A percentile compares a stretch with the other conserved stretches of the same genome.
These are phyloP conservation scores for Cyprinodon diabolis DNA, from an alignment of 2,797 vertebrate genomes.

Conservation along the genomic window DNA sequence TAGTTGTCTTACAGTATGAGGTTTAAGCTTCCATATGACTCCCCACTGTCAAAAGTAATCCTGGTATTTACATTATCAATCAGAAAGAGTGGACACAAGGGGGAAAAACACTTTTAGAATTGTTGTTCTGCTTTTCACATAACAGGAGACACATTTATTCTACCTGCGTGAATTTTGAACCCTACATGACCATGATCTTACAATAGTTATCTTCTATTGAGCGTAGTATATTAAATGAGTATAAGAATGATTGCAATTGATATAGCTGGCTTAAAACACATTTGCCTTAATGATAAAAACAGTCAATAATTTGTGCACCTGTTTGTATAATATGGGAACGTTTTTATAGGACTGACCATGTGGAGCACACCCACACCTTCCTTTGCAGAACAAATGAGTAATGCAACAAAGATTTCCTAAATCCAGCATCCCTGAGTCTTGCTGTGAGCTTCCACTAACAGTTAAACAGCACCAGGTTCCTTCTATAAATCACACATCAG, in stretches of 20 bases:
- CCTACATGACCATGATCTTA: neutral
- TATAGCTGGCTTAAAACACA: neutral
- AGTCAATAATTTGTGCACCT: constrained; percentile 14
- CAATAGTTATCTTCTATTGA: neutral
- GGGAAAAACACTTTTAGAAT: neutral
- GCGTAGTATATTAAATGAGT: neutral
- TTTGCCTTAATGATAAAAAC: neutral
- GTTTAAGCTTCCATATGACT: too few species aligned
- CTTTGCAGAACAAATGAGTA: constrained; percentile 59
- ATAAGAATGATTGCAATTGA: neutral
- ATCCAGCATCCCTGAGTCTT: constrained; percentile 41
- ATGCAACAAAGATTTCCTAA: constrained; percentile 62
- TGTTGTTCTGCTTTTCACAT: neutral
- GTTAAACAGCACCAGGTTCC: constrained; percentile 56
- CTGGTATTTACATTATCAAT: too few species aligned
- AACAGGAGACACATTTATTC: neutral
- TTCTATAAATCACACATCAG: constrained; percentile 72
- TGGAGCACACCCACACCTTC: constrained; percentile 4
- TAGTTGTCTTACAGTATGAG: too few species aligned
- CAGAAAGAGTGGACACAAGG: neutral
- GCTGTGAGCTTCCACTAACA: constrained; percentile 57
- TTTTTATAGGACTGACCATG: constrained; percentile 13
- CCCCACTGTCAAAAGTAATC: too few species aligned
- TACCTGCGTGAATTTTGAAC: neutral
- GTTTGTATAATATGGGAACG: neutral